Conservation (phyloP, 2,113 vertebrate genomes). For the Sapajus apella region DNA sequence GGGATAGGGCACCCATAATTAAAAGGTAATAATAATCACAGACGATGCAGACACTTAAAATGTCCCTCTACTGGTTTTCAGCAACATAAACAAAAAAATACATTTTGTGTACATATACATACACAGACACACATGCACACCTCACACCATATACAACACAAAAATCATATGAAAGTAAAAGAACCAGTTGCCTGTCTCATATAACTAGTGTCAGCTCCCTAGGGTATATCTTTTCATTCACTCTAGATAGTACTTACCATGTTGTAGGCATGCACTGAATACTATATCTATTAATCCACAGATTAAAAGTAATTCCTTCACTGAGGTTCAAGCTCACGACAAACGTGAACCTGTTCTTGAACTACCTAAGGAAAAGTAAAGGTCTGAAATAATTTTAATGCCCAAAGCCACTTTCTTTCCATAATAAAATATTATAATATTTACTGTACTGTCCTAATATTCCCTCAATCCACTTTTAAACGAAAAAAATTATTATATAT, state of each 20-base stretch:
- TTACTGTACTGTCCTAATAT: not conserved
- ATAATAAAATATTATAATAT: conserved; percentile 1
- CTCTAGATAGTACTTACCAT: not conserved
- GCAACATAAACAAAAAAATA: not conserved
- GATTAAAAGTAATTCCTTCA: conserved; percentile 61
- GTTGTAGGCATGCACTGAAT: not conserved
- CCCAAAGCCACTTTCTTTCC: not conserved
- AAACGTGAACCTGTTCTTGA: conserved; percentile 41
- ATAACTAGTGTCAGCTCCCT: not conserved
- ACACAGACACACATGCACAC: not conserved
- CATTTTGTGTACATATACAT: not conserved
- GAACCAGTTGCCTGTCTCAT: not conserved
- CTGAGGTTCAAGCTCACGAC: conserved; percentile 36
- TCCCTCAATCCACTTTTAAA: conserved; percentile 26
- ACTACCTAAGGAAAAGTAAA: conserved; percentile 30
- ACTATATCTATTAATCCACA: conserved; percentile 35
- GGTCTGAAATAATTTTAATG: conserved; percentile 34
- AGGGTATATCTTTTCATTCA: not conserved
- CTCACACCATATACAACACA: not conserved
- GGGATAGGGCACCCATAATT: not conserved
- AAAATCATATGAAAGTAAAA: not conserved
- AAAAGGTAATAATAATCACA: not conserved
- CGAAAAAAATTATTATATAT: not conserved
- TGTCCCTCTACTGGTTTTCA: not conserved
- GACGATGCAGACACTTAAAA: not conserved